phyloP scores from a whole-genome alignment of 2,797 vertebrate genomes.

The Darevskia nairensis region DNA sequence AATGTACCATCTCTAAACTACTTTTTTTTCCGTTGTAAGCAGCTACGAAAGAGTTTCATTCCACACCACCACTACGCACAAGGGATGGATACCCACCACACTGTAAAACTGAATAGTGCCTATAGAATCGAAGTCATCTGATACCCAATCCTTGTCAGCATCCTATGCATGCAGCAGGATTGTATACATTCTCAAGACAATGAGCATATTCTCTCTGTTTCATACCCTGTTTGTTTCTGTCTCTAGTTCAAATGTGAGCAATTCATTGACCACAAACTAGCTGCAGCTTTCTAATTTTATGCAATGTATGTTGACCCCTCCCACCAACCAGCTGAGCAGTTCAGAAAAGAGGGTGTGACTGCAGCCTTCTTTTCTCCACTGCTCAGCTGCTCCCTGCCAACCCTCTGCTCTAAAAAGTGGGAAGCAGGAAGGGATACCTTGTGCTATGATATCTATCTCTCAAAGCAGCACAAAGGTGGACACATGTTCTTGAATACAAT shows the following conservation, averaged over 20 bases:
- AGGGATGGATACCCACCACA: not conserved
- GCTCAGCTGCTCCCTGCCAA: too few relatives aligned
- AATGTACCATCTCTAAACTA: not conserved
- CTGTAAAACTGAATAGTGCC: not conserved
- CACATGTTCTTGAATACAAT: not conserved
- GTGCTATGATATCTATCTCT: not conserved
- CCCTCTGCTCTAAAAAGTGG: too few relatives aligned
- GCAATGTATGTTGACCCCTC: too few relatives aligned
- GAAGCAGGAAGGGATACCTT: not conserved
- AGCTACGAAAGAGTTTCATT: not conserved
- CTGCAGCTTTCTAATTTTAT: not conserved
- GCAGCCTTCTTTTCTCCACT: too few relatives aligned
- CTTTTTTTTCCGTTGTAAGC: not conserved
- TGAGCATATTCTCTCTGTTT: too few relatives aligned
- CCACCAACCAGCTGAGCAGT: too few relatives aligned
- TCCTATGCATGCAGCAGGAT: too few relatives aligned
- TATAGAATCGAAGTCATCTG: not conserved
- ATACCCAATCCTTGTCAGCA: not conserved
- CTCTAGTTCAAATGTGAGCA: too few relatives aligned
- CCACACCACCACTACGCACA: not conserved
- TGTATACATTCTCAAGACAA: too few relatives aligned
- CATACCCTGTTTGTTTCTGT: too few relatives aligned
- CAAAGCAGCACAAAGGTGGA: not conserved
- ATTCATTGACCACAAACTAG: too few relatives aligned
- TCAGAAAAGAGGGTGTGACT: too few relatives aligned